Conservation (phyloP, 2,113 vertebrate species). For the Oncorhynchus mykiss region DNA sequence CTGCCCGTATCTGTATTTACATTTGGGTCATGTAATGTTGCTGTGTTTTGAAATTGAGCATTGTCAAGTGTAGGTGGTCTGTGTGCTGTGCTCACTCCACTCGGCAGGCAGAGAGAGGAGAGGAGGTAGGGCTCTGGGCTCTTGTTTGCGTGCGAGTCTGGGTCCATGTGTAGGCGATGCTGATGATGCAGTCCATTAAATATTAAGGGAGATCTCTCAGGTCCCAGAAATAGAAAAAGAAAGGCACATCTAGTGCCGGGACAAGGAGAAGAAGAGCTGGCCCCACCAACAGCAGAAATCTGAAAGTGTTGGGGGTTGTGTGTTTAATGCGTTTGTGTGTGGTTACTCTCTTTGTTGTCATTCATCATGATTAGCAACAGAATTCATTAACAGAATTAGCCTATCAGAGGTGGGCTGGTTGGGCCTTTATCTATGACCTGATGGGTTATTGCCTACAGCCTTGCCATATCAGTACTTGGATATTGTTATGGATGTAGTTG, state of each 20-base stretch:
- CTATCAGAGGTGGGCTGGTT: background rate
- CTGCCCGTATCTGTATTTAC: slow-evolving; percentile 14
- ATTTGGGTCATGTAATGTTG: slow-evolving; percentile 52
- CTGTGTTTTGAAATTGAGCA: slow-evolving; percentile 60
- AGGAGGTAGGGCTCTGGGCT: slow-evolving; percentile 64
- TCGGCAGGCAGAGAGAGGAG: slow-evolving; percentile 33
- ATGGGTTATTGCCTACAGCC: background rate
- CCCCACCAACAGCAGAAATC: slow-evolving; percentile 31
- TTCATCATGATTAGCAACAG: background rate
- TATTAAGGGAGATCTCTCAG: slow-evolving; percentile 72
- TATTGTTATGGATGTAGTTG: background rate
- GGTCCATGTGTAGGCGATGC: slow-evolving; percentile 72
- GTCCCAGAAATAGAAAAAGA: slow-evolving; percentile 67
- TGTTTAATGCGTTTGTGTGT: slow-evolving; percentile 5
- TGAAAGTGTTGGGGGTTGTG: slow-evolving; percentile 12
- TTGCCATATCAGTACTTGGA: background rate
- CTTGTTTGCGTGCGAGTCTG: slow-evolving; percentile 72
- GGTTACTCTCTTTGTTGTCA: background rate
- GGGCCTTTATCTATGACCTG: background rate
- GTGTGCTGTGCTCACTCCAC: slow-evolving; percentile 36
- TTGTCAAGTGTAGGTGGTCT: slow-evolving; percentile 63
- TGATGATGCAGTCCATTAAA: slow-evolving; percentile 78
- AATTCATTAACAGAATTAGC: background rate
- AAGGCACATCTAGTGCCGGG: slow-evolving; percentile 17
- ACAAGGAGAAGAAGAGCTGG: slow-evolving; percentile 26